Percentiles rank a stretch among this genome's conserved stretches.
These are phyloP conservation scores for Sternarchorhynchus goeldii DNA, from an alignment of 2,797 vertebrate species.

Conservation along the genomic window DNA sequence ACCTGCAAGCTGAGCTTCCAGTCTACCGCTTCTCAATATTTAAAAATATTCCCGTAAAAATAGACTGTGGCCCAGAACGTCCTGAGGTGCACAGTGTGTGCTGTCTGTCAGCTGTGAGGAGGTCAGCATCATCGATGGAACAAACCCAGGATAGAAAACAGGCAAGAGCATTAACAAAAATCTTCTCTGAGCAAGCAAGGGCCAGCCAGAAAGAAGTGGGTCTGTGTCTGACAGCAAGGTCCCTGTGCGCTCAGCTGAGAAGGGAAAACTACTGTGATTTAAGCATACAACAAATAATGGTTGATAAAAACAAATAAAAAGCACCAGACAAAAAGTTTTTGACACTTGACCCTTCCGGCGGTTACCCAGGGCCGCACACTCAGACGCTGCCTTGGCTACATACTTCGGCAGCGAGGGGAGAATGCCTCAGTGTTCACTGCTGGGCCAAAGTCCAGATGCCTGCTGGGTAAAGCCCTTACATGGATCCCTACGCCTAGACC, in stretches of 20 bases:
- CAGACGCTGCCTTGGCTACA: background rate
- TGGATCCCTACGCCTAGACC: background rate
- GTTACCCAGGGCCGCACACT: background rate
- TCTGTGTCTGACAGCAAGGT: too few relatives aligned
- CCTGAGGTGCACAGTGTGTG: constrained; percentile 3
- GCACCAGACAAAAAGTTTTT: background rate
- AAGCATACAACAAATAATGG: too few relatives aligned
- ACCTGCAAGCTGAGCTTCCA: background rate
- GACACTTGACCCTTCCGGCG: background rate
- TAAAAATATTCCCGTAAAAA: constrained; percentile 45
- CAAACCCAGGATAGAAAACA: background rate
- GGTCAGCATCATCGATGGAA: constrained; percentile 11
- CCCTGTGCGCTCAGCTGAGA: background rate
- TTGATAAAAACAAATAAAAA: background rate
- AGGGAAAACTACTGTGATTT: background rate
- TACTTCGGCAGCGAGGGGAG: background rate
- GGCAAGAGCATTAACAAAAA: background rate
- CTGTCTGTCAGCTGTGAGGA: constrained; percentile 14
- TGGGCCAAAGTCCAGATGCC: background rate
- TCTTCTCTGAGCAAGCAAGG: background rate
- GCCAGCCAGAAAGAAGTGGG: background rate
- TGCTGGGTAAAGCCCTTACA: background rate
- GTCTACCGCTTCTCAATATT: constrained; percentile 24
- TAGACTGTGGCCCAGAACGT: constrained; percentile 24
- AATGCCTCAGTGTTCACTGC: background rate